phyloP scores from a whole-genome alignment of 2,888 invertebrate species.

The Ophion slaviceki region DNA sequence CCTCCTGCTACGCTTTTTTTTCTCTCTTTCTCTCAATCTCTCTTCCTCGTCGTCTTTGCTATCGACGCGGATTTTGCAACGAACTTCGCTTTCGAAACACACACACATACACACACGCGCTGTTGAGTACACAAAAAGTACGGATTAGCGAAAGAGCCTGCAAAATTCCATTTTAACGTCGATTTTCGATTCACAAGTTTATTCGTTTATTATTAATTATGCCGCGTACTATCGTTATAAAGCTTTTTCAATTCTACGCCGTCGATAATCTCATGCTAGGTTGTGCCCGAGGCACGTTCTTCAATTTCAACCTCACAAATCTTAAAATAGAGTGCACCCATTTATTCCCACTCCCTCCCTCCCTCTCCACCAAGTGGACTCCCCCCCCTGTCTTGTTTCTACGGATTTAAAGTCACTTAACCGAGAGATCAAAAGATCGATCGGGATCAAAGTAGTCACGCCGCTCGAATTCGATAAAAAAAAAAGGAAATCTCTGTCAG shows the following conservation, averaged over 20 bases:
- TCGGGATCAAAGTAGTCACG: conserved; percentile 10
- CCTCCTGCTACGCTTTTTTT: conserved; percentile 18
- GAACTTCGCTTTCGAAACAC: conserved; percentile 4
- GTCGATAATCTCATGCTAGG: conserved; percentile 35
- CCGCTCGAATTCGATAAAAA: neutral
- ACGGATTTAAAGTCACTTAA: conserved; percentile 19
- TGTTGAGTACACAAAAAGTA: conserved; percentile 24
- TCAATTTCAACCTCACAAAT: conserved; percentile 21
- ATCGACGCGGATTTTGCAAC: conserved; percentile 26
- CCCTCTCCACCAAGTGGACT: neutral
- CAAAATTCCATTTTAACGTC: conserved; percentile 20
- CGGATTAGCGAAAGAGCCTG: conserved; percentile 25
- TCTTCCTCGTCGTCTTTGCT: conserved; percentile 15
- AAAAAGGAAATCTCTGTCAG: conserved; percentile 33
- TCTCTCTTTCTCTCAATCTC: conserved; percentile 3
- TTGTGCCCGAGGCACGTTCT: conserved; percentile 28
- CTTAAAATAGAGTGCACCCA: conserved; percentile 35
- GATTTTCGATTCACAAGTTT: conserved; percentile 32
- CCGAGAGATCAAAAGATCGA: conserved; percentile 22
- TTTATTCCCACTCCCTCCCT: neutral
- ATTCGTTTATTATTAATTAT: conserved; percentile 57
- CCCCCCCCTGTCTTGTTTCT: neutral
- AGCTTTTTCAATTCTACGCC: conserved; percentile 46
- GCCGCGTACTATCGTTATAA: conserved; percentile 56
- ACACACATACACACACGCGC: neutral